Base-by-base conservation (phyloP, 2,797 vertebrate genomes). In the Poeciliopsis paucimaculata region DNA sequence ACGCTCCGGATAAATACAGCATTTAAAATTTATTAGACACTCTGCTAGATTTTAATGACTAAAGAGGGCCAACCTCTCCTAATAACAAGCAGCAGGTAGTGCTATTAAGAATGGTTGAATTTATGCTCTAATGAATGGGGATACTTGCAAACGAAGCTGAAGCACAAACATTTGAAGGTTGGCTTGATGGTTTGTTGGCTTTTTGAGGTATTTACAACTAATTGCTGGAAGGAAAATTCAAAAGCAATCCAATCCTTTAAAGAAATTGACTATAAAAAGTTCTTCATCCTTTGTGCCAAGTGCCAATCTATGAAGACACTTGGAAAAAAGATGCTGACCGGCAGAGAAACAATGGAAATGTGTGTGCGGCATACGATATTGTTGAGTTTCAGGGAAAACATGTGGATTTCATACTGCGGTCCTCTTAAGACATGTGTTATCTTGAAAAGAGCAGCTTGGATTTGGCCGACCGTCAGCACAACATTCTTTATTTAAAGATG, bases 371-470 rank as follows among this genome's bases (percentile, higher is more conserved):
- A 76, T 71, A 77, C 82, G 76, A 82, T 72, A 46, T 73, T 43
- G 70, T 57, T 10, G 74, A 80, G n/a, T 4, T 80, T 82, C 53
- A 47, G 49, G 80, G 72, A 83, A 88, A 91, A 90, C 92, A 90
- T 88, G 78, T 91, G 90, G 90, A 49, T 86, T 77, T 88, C 60
- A 87, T 86, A 89, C 79, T 66, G 78, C 77, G 55, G 79, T 86
- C 75, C 28, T 90, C 78, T 90, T 39, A 60, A 84, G 77, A 91
- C 90, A 88, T 90, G 90, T 91, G 90, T 89, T 89, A 85, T 89
- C 88, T 84, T 87, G 87, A 89, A 77, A 23, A 31, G 57, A 82
- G 87, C 90, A 86, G 89, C 88, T 88, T 82, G 79, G 89, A 80
- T 82, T 89, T 78, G 89, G 89, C 87, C 83, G 75, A 26, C 75